A percentile compares a stretch with the other conserved stretches of the same genome.
Evolutionary conservation across 2,888 invertebrate species (phyloP).

Genomic region (Bombyx huttoni): DNA sequence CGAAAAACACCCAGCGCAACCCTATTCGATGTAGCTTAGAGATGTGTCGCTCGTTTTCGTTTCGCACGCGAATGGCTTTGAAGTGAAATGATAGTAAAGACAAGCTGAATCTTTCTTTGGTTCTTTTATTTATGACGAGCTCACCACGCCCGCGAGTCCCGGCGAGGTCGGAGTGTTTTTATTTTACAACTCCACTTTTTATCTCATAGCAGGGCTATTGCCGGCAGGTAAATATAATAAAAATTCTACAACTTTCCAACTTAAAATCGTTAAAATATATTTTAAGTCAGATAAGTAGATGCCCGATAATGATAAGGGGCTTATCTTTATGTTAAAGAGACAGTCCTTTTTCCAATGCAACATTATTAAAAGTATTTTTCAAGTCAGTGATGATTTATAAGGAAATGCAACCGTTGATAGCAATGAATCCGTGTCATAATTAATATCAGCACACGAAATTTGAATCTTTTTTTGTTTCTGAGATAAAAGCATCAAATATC

Average conservation of each 20-base stretch:
- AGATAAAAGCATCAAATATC: too few species aligned
- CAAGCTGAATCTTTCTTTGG: slow-evolving; percentile 1
- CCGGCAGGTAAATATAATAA: background rate
- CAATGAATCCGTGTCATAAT: too few species aligned
- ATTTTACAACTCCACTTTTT: background rate
- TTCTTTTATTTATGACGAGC: background rate
- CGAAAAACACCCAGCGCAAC: background rate
- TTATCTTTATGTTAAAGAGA: background rate
- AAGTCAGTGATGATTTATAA: too few species aligned
- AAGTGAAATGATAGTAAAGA: slow-evolving; percentile 1
- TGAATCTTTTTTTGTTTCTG: too few species aligned
- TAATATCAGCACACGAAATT: too few species aligned
- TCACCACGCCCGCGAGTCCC: background rate
- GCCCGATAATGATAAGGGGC: background rate
- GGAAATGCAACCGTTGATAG: too few species aligned
- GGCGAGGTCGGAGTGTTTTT: background rate
- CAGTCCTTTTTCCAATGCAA: background rate
- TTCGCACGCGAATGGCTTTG: background rate
- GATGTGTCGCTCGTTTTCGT: slow-evolving; percentile 2
- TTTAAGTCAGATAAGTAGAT: background rate
- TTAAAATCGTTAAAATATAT: background rate
- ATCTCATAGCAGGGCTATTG: background rate
- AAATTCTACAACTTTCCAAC: background rate
- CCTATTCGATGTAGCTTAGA: background rate
- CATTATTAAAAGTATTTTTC: background rate